A percentile compares a stretch with the other conserved stretches of the same genome.
phyloP scores from a whole-genome alignment of 2,113 vertebrate genomes.

The Tautogolabrus adspersus region DNA sequence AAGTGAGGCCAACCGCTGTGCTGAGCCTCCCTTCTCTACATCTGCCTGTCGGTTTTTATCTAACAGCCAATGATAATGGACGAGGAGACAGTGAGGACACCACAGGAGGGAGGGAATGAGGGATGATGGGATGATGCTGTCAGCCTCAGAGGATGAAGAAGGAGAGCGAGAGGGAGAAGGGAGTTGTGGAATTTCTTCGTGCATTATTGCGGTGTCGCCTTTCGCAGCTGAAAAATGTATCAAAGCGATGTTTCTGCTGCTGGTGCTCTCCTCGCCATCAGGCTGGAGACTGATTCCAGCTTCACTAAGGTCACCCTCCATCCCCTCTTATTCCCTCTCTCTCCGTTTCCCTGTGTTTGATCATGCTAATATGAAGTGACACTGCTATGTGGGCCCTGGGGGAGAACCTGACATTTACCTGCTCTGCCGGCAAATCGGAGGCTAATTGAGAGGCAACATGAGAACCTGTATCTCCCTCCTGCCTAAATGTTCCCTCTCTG shows the following conservation, averaged over 20 bases:
- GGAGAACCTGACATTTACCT: slow-evolving; percentile 44
- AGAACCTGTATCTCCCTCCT: slow-evolving; percentile 18
- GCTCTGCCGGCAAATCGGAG: slow-evolving; percentile 49
- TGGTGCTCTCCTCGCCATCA: slow-evolving; percentile 24
- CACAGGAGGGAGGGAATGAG: slow-evolving; percentile 36
- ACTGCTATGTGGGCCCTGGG: slow-evolving; percentile 22
- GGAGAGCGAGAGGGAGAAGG: slow-evolving; percentile 15
- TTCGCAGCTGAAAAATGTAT: slow-evolving; percentile 60
- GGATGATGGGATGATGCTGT: slow-evolving; percentile 28
- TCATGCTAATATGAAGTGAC: slow-evolving; percentile 51
- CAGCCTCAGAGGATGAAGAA: slow-evolving; percentile 2
- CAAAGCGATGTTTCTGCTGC: slow-evolving; percentile 13
- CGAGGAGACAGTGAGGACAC: slow-evolving; percentile 61
- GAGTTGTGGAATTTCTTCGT: slow-evolving; percentile 45
- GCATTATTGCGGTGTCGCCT: slow-evolving; percentile 50
- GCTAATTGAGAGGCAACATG: slow-evolving; percentile 57
- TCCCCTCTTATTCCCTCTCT: not conserved
- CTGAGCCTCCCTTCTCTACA: not conserved
- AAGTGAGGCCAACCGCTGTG: not conserved
- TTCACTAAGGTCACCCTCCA: slow-evolving; percentile 20
- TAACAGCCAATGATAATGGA: slow-evolving; percentile 36
- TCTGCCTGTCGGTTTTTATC: slow-evolving; percentile 8
- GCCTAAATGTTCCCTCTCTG: slow-evolving; percentile 6
- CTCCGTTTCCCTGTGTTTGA: slow-evolving; percentile 45
- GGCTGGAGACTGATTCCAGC: slow-evolving; percentile 24